Evolutionary conservation across 2,113 vertebrate genomes (phyloP).

Genomic region (Scytalopus superciliaris): DNA sequence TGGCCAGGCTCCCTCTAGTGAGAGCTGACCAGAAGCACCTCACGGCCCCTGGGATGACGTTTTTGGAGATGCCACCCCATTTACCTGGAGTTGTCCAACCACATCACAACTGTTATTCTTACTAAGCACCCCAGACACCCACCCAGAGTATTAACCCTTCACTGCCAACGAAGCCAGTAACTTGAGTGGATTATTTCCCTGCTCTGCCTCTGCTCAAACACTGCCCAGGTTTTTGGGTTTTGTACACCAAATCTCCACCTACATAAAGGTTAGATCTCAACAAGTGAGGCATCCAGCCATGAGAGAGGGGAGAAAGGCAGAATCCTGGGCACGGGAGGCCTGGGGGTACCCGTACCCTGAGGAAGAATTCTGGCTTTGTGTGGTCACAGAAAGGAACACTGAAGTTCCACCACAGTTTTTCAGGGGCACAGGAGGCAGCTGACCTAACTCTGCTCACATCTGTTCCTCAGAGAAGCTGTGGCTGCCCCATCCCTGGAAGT

Average conservation of each 20-base stretch:
- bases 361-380: not conserved
- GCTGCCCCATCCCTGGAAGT: not conserved
- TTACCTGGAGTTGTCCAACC: not conserved
- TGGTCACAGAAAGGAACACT: not conserved
- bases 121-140: not conserved
- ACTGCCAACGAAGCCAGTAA: not conserved
- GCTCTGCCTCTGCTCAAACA: not conserved
- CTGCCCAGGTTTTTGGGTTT: not conserved
- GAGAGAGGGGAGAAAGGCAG: not conserved
- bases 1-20: conserved; percentile 35
- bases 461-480: not conserved
- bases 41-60: not conserved
- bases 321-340: fast-evolving
- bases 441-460: not conserved
- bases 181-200: not conserved
- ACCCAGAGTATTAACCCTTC: not conserved
- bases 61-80: not conserved
- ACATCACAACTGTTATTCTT: not conserved
- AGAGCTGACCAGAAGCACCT: not conserved
- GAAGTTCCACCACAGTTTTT: not conserved
- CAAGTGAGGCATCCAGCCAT: not conserved
- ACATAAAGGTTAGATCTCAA: not conserved
- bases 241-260: not conserved
- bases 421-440: not conserved
- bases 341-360: not conserved